phyloP scores from a whole-genome alignment of 2,113 vertebrate species.

The Zapornia atra region DNA sequence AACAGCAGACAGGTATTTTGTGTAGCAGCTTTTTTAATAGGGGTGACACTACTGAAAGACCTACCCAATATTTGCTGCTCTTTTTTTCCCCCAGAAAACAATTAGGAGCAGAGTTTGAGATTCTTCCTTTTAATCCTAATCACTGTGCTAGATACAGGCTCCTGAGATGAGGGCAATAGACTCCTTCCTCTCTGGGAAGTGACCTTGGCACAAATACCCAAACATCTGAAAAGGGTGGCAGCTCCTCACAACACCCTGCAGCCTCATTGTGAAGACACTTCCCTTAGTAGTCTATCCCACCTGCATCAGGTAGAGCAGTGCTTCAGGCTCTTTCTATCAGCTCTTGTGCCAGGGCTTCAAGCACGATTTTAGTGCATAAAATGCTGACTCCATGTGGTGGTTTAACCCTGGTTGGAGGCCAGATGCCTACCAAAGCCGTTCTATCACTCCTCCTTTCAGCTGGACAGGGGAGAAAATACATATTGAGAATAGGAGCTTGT shows the following conservation, averaged over 20 bases:
- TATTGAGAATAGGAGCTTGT: too few relatives aligned
- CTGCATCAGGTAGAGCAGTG: not conserved
- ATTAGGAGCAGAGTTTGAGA: not conserved
- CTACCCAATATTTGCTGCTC: accelerated
- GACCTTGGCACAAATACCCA: not conserved
- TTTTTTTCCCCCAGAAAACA: not conserved
- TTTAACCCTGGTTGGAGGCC: too few relatives aligned
- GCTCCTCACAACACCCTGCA: not conserved
- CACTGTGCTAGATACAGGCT: not conserved
- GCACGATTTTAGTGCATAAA: not conserved
- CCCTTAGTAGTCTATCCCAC: not conserved
- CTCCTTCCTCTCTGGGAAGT: not conserved
- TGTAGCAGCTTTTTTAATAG: not conserved
- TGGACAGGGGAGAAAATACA: too few relatives aligned
- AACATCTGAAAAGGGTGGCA: not conserved
- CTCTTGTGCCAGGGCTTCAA: not conserved
- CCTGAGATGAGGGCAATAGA: not conserved
- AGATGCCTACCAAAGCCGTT: too few relatives aligned
- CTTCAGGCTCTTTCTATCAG: not conserved
- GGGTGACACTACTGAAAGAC: not conserved
- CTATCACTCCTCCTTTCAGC: too few relatives aligned
- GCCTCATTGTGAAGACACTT: not conserved
- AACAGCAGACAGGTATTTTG: not conserved
- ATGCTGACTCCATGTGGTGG: not conserved
- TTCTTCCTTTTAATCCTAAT: not conserved